Evolutionary conservation across 2,797 vertebrate species (phyloP).

Genomic region (Catostomus latipinnis): DNA sequence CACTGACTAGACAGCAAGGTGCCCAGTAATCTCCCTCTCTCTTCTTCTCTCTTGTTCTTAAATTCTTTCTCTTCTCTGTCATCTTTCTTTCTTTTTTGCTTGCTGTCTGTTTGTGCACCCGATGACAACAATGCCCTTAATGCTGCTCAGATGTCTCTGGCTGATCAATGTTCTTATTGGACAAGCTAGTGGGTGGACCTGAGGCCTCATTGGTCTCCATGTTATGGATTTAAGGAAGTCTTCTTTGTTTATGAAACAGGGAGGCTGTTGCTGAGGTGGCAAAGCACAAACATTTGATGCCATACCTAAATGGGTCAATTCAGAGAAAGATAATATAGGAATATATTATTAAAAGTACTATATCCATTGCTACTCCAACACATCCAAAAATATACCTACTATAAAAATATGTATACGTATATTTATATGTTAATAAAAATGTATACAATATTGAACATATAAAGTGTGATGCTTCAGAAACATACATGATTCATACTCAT

Average conservation of each 20-base stretch:
- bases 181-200: constrained; percentile 46
- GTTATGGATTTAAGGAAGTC: constrained; percentile 27
- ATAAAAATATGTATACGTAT: too few species aligned
- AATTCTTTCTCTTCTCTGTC: not conserved
- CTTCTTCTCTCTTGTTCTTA: not conserved
- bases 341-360: too few species aligned
- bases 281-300: not conserved
- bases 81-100: not conserved
- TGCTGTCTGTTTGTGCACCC: not conserved
- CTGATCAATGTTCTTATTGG: constrained; percentile 63
- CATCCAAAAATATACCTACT: too few species aligned
- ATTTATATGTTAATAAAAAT: too few species aligned
- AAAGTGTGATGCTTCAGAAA: too few species aligned
- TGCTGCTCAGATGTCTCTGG: constrained; percentile 38
- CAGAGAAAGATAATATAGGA: not conserved
- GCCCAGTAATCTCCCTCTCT: constrained; percentile 3
- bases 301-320: not conserved
- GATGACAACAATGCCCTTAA: constrained; percentile 18
- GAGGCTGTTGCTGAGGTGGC: constrained; percentile 1
- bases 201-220: constrained; percentile 58
- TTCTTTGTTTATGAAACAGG: constrained; percentile 41
- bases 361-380: too few species aligned
- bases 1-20: not conserved
- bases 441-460: too few species aligned
- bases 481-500: too few species aligned